Base-by-base conservation (phyloP, 2,113 vertebrate genomes). In the Leuciscus idus region DNA sequence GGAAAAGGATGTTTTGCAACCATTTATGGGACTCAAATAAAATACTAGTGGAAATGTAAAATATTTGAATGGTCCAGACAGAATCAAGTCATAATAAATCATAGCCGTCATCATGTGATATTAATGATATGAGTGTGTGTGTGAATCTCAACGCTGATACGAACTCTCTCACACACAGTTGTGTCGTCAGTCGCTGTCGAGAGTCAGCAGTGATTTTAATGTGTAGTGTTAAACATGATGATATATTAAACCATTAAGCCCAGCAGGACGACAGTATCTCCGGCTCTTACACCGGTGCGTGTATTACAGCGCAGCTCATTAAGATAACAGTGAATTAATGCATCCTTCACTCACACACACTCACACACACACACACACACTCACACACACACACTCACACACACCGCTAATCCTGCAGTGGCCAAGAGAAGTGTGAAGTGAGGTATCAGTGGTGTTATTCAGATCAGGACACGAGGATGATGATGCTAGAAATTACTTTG, bases 191-290 rank as follows among this genome's bases (percentile, higher is more conserved):
- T 9, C 26, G 13, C 77, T 39, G 55, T n/a, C 52, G n/a, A 57
- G 70, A 78, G 91, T 92, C 90, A 90, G 90, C 93, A 93, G 78
- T 30, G 93, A 66, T 92, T 92, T 92, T 91, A 91, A 92, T 93
- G 92, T 91, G 84, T 81, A 72, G 83, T 82, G 80, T 68, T 68
- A 13, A 82, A 82, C 80, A 82, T 82, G 80, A 70, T 11, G 46
- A 82, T 82, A 52, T 82, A 82, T 82, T 70, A 82, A 70, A 68
- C 28, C 19, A 82, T 82, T 82, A 82, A 50, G 36, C n/a, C 46
- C 43, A 52, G n/a, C 43, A 26, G 68, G 23, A 30, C 21, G n/a
- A 43, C 46, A 57, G 72, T 59, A 66, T 83, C 66, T 81, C 9
- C 72, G 52, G 50, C 48, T 28, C 43, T 80, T 81, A 83, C 81